phyloP scores from a whole-genome alignment of 2,113 vertebrate species.

The Chaetura pelagica region DNA sequence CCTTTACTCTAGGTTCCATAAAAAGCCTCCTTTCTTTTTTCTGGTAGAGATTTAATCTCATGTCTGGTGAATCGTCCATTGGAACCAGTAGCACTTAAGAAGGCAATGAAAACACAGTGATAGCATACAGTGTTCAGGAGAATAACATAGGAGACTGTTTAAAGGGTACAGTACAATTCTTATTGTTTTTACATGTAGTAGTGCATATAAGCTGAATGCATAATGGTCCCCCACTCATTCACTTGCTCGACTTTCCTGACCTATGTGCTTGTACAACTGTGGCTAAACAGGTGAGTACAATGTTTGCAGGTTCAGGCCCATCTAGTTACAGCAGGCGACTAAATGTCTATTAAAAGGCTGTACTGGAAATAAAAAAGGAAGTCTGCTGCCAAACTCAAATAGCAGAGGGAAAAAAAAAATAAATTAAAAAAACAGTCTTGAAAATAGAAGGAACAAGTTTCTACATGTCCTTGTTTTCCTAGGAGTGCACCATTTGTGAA shows the following conservation, averaged over 20 bases:
- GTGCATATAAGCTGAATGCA: background rate
- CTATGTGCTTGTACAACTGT: background rate
- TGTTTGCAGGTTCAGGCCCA: background rate
- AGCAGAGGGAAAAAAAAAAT: background rate
- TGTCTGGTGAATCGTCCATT: background rate
- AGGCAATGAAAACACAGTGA: background rate
- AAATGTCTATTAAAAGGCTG: background rate
- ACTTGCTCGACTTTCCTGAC: background rate
- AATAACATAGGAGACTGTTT: background rate
- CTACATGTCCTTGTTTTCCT: constrained; percentile 12
- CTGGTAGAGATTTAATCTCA: background rate
- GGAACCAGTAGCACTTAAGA: background rate
- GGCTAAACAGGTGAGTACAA: background rate
- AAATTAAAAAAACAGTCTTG: background rate
- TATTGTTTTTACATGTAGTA: background rate
- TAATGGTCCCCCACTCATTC: background rate
- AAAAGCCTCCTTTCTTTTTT: background rate
- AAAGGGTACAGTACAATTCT: background rate
- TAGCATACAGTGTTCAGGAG: background rate
- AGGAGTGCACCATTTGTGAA: constrained; percentile 29
- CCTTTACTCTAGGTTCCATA: background rate
- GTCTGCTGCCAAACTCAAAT: constrained; percentile 25
- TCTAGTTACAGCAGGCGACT: background rate
- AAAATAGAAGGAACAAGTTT: constrained; percentile 1
- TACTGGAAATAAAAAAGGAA: background rate